These are phyloP conservation scores for Abscondita cerata DNA, from an alignment of 2,888 invertebrate genomes.

Conservation along the genomic window DNA sequence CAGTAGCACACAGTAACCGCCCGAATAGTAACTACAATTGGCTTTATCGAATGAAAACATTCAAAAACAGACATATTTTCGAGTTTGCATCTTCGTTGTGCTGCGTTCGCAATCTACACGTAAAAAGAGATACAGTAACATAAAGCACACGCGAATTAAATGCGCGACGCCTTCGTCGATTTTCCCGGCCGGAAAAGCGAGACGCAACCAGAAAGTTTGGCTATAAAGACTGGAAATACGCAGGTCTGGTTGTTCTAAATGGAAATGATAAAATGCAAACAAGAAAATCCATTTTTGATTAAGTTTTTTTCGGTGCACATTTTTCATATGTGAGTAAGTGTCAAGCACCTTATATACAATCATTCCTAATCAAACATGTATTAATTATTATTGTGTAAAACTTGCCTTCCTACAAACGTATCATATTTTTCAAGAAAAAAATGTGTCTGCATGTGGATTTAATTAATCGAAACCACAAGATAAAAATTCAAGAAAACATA, in stretches of 20 bases:
- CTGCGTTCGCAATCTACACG: slow-evolving; percentile 14
- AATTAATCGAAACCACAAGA: too few relatives aligned
- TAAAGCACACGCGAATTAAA: slow-evolving; percentile 26
- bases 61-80: slow-evolving; percentile 28
- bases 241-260: slow-evolving; percentile 20
- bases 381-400: too few relatives aligned
- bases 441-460: too few relatives aligned
- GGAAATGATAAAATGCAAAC: slow-evolving; percentile 20
- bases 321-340: too few relatives aligned
- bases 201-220: slow-evolving; percentile 28
- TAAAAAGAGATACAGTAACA: slow-evolving; percentile 32
- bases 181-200: slow-evolving; percentile 31
- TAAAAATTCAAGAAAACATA: too few relatives aligned
- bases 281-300: slow-evolving; percentile 3
- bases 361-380: too few relatives aligned
- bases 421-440: too few relatives aligned
- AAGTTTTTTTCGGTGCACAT: too few relatives aligned
- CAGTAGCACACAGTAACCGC: slow-evolving; percentile 32
- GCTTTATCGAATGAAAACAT: slow-evolving; percentile 22
- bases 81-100: slow-evolving; percentile 27
- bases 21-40: slow-evolving; percentile 27
- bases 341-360: too few relatives aligned
- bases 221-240: slow-evolving; percentile 22
- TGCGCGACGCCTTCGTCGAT: slow-evolving; percentile 28
- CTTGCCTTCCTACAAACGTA: too few relatives aligned